Percentiles rank a stretch among this genome's conserved stretches.
Conservation (phyloP, 2,888 invertebrate species). For the Philaethria dido region DNA sequence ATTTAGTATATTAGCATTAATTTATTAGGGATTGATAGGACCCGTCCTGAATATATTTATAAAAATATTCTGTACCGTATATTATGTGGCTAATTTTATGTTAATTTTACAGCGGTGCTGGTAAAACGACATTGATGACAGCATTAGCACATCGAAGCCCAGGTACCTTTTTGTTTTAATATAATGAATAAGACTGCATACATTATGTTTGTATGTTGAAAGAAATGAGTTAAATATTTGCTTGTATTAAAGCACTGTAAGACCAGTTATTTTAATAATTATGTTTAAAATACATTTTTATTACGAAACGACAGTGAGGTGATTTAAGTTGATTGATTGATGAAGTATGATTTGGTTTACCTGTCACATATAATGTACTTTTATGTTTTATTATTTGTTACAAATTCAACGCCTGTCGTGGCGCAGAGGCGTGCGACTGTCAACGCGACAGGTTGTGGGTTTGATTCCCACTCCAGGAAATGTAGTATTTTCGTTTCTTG, state of each 20-base stretch:
- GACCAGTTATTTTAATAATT: not conserved
- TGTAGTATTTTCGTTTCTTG: no score
- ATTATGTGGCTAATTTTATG: conserved; percentile 14
- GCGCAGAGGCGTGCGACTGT: no score
- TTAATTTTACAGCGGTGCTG: conserved; percentile 88
- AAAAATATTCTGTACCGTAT: not conserved
- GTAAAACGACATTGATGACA: conserved; percentile 95
- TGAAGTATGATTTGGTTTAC: not conserved
- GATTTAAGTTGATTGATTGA: not conserved
- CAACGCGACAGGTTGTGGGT: no score
- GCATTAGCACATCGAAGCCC: conserved; percentile 90
- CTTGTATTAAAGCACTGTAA: no score
- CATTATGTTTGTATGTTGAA: no score
- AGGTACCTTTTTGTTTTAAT: conserved; percentile 70
- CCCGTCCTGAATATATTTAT: no score
- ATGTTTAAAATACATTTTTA: not conserved
- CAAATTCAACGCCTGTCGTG: no score
- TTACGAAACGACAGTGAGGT: not conserved
- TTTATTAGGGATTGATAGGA: no score
- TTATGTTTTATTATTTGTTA: no score
- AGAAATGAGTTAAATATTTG: not conserved
- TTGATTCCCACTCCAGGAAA: no score
- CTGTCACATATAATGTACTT: no score
- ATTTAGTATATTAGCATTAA: no score
- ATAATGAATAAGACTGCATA: not conserved